Base-by-base conservation (phyloP, 1,140 invertebrate genomes). In the Tetragnatha versicolor region DNA sequence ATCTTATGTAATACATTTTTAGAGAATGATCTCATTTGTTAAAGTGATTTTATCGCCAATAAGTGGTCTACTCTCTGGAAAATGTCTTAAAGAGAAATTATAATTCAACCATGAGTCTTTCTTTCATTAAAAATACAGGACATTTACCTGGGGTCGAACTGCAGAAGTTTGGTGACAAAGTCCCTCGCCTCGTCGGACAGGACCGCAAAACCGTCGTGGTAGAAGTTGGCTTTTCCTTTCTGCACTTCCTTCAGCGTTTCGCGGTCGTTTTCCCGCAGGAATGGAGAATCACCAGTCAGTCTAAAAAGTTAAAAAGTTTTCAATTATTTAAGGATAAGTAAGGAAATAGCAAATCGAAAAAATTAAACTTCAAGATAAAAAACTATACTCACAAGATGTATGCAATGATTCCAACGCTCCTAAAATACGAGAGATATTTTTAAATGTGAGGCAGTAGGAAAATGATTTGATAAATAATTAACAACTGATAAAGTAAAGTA, bases 161-260 rank as follows among this genome's bases (percentile, higher is more conserved):
- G 87, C 39, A 98, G 85, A 0, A 97, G 85, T 55, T 90, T 91
- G 14, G 88, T 88, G 55, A 98, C 92, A 84, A 98, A 98, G 86
- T 97, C 95, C 82, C 91, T 91, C 2, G 90, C 93, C 83, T 97
- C 93, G 2, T 88, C 86, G 12, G 93, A 94, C 58, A 96, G 90
- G 29, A 91, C 73, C 42, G 73, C 68, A 72, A 88, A 87, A 17
- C 84, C 82, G 22, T 85, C 82, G 47, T 84, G 81, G 42, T 84
- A 85, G 79, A 88, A 86, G 39, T 83, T 82, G 66, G 86, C 84
- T 55, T 86, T 84, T 14, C 87, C 88, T 60, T 88, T 89, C 77
- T 90, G 89, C 58, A 95, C 91, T 82, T 90, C 93, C 4, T 89
- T 91, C 22, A 98, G 85, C 0, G 96, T 98, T 85, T 98, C 95